Percentiles rank a stretch among this genome's conserved stretches.
Conservation (phyloP, 2,113 vertebrate species). For the Vicugna pacos region DNA sequence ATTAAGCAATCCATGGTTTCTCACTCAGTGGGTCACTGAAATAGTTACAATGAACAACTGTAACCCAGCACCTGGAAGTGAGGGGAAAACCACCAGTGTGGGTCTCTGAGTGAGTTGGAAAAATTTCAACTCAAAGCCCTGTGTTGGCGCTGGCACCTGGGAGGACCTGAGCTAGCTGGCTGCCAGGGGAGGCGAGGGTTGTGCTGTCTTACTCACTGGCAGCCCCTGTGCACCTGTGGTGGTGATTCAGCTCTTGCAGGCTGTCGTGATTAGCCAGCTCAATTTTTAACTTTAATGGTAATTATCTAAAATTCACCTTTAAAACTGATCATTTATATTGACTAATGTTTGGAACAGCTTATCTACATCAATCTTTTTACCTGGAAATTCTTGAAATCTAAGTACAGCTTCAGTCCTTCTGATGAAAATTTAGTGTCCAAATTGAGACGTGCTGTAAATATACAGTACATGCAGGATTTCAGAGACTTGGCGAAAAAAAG, state of each 20-base stretch:
- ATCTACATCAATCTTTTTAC: neutral
- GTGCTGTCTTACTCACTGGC: neutral
- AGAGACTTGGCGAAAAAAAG: neutral
- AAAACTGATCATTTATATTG: neutral
- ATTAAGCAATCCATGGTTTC: neutral
- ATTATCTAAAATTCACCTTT: conserved; percentile 22
- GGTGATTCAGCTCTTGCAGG: neutral
- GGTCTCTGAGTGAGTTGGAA: neutral
- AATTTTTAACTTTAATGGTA: neutral
- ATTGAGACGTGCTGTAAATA: neutral
- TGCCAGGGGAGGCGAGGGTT: neutral
- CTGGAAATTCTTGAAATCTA: neutral
- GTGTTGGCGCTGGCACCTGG: neutral
- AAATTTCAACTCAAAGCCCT: neutral
- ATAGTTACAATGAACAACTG: neutral
- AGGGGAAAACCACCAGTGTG: neutral
- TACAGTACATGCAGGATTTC: neutral
- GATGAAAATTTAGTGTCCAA: neutral
- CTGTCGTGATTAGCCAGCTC: neutral
- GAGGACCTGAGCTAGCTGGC: neutral
- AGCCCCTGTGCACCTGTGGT: neutral
- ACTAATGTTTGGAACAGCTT: conserved; percentile 11
- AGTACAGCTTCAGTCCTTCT: neutral
- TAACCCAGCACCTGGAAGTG: neutral
- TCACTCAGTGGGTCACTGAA: neutral